Percentiles rank a stretch among this genome's conserved stretches.
These are phyloP conservation scores for Drosophila melanosoma DNA, from an alignment of 2,888 invertebrate species.

Conservation along the genomic window DNA sequence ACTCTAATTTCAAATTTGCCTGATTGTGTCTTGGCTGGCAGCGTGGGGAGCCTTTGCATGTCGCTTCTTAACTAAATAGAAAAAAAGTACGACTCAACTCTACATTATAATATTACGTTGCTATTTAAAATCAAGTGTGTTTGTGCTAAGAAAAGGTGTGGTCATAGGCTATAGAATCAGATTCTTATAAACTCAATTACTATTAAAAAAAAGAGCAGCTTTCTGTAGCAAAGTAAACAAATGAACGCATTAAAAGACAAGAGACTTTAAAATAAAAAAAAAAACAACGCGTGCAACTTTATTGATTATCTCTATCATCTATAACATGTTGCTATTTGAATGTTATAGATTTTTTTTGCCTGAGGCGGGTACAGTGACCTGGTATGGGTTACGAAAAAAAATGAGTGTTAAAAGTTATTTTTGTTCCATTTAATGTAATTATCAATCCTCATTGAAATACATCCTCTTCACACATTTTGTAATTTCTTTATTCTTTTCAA, in stretches of 20 bases:
- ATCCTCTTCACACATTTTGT: not conserved
- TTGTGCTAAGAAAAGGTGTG: conserved; percentile 2
- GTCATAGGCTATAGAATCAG: not conserved
- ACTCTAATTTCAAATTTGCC: conserved; percentile 48
- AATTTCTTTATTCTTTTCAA: not conserved
- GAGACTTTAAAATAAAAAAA: not conserved
- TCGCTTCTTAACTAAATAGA: conserved; percentile 11
- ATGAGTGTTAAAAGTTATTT: no score
- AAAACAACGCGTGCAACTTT: not conserved
- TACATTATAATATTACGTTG: not conserved
- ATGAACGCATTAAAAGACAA: not conserved
- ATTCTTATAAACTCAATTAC: not conserved
- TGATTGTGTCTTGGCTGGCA: conserved; percentile 34
- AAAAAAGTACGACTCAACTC: not conserved
- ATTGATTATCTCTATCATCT: no score
- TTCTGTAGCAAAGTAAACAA: not conserved
- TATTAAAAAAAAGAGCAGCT: not conserved
- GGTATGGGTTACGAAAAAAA: no score
- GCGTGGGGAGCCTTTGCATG: conserved; percentile 15
- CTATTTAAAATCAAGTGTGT: not conserved
- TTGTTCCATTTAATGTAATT: not conserved
- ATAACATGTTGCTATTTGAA: not conserved
- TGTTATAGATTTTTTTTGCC: not conserved
- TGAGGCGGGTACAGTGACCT: no score
- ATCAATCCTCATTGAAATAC: not conserved